Percentiles rank a stretch among this genome's conserved stretches.
phyloP scores from a whole-genome alignment of 2,797 vertebrate species.

The Centropyge bicolor region DNA sequence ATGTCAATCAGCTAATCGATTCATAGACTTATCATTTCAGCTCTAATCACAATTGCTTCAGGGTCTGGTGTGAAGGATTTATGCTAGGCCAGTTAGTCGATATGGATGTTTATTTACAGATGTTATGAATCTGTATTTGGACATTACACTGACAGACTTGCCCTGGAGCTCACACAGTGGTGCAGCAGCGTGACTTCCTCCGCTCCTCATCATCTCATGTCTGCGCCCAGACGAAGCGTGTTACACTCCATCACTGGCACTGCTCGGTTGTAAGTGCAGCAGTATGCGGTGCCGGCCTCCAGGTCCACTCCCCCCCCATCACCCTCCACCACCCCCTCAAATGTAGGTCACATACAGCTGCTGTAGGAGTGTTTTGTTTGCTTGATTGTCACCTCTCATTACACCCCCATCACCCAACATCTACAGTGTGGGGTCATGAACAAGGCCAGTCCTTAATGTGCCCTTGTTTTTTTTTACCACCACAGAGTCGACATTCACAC shows the following conservation, averaged over 20 bases:
- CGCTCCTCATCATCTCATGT: slow-evolving; percentile 53
- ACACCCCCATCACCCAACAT: slow-evolving; percentile 60
- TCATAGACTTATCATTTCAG: too few relatives aligned
- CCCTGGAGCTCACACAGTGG: not conserved
- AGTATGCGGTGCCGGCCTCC: slow-evolving; percentile 8
- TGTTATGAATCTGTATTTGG: not conserved
- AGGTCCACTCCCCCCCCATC: slow-evolving; percentile 4
- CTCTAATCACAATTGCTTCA: too few relatives aligned
- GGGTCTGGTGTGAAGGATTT: too few relatives aligned
- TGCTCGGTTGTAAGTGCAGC: slow-evolving; percentile 19
- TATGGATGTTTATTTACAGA: too few relatives aligned
- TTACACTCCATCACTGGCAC: slow-evolving; percentile 33
- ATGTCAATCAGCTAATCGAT: not conserved
- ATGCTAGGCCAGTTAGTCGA: too few relatives aligned
- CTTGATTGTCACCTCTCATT: slow-evolving; percentile 79
- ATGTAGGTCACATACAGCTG: slow-evolving; percentile 85
- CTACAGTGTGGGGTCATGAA: slow-evolving; percentile 47
- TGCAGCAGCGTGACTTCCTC: not conserved
- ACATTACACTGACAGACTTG: too few relatives aligned
- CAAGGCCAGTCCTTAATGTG: slow-evolving; percentile 32
- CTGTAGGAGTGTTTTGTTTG: slow-evolving; percentile 75
- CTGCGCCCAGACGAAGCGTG: slow-evolving; percentile 31
- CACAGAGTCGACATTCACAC: slow-evolving; percentile 10
- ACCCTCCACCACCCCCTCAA: slow-evolving; percentile 28
- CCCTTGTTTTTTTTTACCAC: slow-evolving; percentile 23